These are phyloP conservation scores for Drosophila nannoptera DNA, from an alignment of 1,140 invertebrate species.

Conservation along the genomic window DNA sequence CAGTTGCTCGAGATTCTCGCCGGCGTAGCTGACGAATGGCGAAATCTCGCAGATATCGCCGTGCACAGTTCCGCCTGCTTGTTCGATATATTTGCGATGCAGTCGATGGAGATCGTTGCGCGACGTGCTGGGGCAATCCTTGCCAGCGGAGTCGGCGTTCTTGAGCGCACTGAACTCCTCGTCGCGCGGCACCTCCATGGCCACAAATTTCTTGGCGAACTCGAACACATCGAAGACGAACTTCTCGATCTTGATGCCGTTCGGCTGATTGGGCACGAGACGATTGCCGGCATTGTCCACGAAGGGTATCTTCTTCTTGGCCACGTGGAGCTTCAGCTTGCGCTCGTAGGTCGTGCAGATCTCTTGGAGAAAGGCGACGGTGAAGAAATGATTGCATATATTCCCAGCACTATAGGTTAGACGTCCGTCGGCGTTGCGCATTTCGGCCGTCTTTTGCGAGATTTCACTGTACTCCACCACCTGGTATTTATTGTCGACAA, in stretches of 20 bases:
- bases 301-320: slow-evolving; percentile 98
- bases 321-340: slow-evolving; percentile 93
- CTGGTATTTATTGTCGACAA: slow-evolving; percentile 91
- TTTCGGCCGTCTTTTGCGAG: slow-evolving; percentile 90
- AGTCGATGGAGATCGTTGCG: slow-evolving; percentile 88
- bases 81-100: slow-evolving; percentile 90
- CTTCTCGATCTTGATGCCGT: slow-evolving; percentile 99
- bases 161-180: slow-evolving; percentile 98
- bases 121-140: slow-evolving; percentile 95
- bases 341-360: slow-evolving; percentile 84
- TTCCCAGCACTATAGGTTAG: slow-evolving; percentile 96
- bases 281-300: slow-evolving; percentile 86
- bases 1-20: slow-evolving; percentile 87
- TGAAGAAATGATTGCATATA: slow-evolving; percentile 99
- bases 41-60: slow-evolving; percentile 93
- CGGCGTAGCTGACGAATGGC: slow-evolving; percentile 93
- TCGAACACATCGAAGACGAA: slow-evolving; percentile 99
- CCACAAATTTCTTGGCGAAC: slow-evolving; percentile 93
- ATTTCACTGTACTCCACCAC: slow-evolving; percentile 99
- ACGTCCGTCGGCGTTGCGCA: slow-evolving; percentile 87
- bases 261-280: slow-evolving; percentile 88
- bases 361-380: slow-evolving; percentile 88
- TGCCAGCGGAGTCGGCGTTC: slow-evolving; percentile 91
- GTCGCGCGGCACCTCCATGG: slow-evolving; percentile 94
- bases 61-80: slow-evolving; percentile 89